These are phyloP conservation scores for Hydriomena furcata DNA, from an alignment of 2,888 invertebrate species.

Conservation along the genomic window DNA sequence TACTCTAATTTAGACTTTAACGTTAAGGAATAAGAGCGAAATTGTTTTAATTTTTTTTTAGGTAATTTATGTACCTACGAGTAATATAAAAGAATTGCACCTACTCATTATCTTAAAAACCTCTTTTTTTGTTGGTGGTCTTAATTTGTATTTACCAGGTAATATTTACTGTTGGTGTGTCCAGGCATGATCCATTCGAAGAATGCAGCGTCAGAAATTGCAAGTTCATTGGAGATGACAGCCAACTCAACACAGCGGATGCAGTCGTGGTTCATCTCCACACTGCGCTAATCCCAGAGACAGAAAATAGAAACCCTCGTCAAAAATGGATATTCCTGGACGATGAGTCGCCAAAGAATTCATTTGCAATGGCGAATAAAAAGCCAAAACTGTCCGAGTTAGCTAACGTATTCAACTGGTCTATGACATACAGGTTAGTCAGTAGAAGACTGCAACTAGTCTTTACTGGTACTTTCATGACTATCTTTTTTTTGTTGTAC, in stretches of 20 bases:
- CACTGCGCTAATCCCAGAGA: conserved; percentile 47
- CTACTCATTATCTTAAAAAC: no score
- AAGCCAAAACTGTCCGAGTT: conserved; percentile 64
- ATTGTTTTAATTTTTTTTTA: no score
- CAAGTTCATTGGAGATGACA: conserved; percentile 79
- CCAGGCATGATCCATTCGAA: conserved; percentile 79
- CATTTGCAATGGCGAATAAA: conserved; percentile 70
- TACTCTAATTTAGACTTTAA: no score
- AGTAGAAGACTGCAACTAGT: no score
- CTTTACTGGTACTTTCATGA: no score
- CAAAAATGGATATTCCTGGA: conserved; percentile 89
- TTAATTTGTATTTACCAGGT: no score
- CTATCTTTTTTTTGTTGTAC: no score
- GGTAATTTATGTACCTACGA: no score
- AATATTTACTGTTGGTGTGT: no score
- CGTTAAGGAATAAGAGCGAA: no score
- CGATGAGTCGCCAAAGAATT: conserved; percentile 86
- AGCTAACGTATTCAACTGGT: conserved; percentile 88
- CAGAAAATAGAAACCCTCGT: conserved; percentile 46
- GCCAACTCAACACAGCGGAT: conserved; percentile 79
- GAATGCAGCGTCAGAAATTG: conserved; percentile 86
- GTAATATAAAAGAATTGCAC: no score
- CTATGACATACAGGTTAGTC: conserved; percentile 85
- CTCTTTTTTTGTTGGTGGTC: no score
- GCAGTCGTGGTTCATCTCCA: conserved; percentile 85